Base-by-base conservation (phyloP, 2,888 invertebrate species). In the Hololepta plana region DNA sequence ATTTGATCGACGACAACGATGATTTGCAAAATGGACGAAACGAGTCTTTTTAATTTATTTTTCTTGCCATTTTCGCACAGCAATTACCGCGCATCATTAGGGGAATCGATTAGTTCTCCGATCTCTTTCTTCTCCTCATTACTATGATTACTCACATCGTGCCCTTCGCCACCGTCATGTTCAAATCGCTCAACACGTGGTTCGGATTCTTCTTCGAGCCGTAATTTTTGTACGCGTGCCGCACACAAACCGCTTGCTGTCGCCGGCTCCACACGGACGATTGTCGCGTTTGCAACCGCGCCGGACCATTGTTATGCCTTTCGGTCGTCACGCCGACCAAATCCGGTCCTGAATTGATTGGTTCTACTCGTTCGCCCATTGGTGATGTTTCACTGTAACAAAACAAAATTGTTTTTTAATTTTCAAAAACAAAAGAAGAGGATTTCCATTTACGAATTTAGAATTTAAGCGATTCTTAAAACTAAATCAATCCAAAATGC, bases 161-260 rank as follows among this genome's bases (percentile, higher is more conserved):
- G 44, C 90, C 91, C 55, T 85, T 85, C 40, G 79, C 80, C 34
- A 91, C 90, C 30, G 87, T 87, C 81, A 91, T 85, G 57, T 80
- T 81, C 35, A 91, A 70, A 55, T 85, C 79, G 47, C 76, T 76
- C 34, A 91, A 65, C 23, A 90, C 87, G 39, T 80, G 77, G 50
- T 84, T 80, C 28, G 81, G 76, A 42, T 80, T 72, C 49, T 81
- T 84, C 51, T 77, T 81, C 40, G 76, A 75, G 36, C 90, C 90
- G 51, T 85, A 91, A 41, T 77, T 73, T 52, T 90, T 90, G 64
- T 72, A 82, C 15, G 88, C 84, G 51, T 82, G 76, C 39, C 82
- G 61, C 34, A 88, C 81, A 46, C 80, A 76, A 28, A 88, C 85
- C 12, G 88, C 88, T 38, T 84, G 79, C 49, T 81, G 80, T 34